Evolutionary conservation across 2,113 vertebrate genomes (phyloP).

Genomic region (Megalops atlanticus): DNA sequence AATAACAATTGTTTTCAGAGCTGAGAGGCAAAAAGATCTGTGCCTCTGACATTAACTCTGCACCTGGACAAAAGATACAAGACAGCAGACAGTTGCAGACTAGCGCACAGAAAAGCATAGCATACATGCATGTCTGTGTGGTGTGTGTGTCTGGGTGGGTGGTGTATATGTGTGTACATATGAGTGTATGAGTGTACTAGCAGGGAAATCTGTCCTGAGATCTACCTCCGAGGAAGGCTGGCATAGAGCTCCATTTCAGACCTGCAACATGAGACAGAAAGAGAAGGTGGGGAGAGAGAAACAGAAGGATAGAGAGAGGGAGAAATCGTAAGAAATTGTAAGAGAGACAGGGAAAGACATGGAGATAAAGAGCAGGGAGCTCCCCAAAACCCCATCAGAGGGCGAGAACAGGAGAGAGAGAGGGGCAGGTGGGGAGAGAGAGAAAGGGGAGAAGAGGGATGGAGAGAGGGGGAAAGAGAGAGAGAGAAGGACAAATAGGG

Average conservation of each 20-base stretch:
- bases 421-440: slow-evolving; percentile 42
- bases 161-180: slow-evolving; percentile 23
- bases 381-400: too few relatives aligned
- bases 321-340: too few relatives aligned
- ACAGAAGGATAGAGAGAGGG: slow-evolving; percentile 45
- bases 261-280: slow-evolving; percentile 66
- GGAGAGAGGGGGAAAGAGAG: slow-evolving; percentile 39
- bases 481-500: not conserved
- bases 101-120: not conserved
- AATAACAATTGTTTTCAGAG: not conserved
- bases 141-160: slow-evolving; percentile 34
- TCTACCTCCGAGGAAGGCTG: slow-evolving; percentile 75
- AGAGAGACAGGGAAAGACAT: slow-evolving; percentile 4
- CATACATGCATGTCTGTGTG: slow-evolving; percentile 21
- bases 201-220: slow-evolving; percentile 22
- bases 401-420: too few relatives aligned
- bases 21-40: not conserved
- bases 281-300: slow-evolving; percentile 53
- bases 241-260: slow-evolving; percentile 76
- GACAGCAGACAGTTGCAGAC: not conserved
- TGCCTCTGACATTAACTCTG: not conserved
- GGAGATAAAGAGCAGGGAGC: too few relatives aligned
- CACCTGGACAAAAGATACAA: not conserved
- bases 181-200: not conserved
- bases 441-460: slow-evolving; percentile 41